Base-by-base conservation (phyloP, 2,888 invertebrate genomes). In the Idaea dimidiata region DNA sequence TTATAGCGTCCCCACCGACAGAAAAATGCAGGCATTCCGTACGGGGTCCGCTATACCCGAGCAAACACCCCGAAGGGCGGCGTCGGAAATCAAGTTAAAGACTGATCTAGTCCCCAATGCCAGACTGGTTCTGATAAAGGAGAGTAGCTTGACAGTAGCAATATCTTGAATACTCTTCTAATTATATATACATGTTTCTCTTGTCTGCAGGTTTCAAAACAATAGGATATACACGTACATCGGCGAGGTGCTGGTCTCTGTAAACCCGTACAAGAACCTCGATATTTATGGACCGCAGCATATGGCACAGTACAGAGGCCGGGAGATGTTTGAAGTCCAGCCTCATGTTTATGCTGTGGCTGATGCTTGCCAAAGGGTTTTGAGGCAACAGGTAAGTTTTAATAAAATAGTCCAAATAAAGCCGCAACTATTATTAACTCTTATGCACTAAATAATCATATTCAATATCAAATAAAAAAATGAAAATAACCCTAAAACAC, bases 271-370 rank as follows among this genome's bases (percentile, higher is more conserved):
- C 93, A 95, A 96, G 82, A 95, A 94, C 58, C 94, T 99, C 88
- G 97, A 97, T 85, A 97, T 99, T 82, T 99, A 99, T 93, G 97
- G 96, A 64, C 93, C 94, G 61, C 95, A 96, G 70, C 95, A 96
- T 80, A 96, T 99, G 84, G 96, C 96, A 67, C 95, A 97, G 90
- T 99, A 99, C 91, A 69, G 89, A 93, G 98, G 97, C 14, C 93
- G 99, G 77, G 99, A 99, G 93, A 94, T 99, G 80, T 99, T 99
- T 84, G 99, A 99, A 87, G 97, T 99, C 79, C 95, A 97, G 0
- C 99, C 99, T 0, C 99, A 99, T 84, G 97, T 99, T 72, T 99
- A 97, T 88, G 99, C 99, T n/a, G 96, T 99, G 65, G 99, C 99
- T 0, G 99, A 99, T 87, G 96, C 98, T 7, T 98, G 99, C 59